phyloP scores from a whole-genome alignment of 2,797 vertebrate genomes.

The Falco biarmicus region DNA sequence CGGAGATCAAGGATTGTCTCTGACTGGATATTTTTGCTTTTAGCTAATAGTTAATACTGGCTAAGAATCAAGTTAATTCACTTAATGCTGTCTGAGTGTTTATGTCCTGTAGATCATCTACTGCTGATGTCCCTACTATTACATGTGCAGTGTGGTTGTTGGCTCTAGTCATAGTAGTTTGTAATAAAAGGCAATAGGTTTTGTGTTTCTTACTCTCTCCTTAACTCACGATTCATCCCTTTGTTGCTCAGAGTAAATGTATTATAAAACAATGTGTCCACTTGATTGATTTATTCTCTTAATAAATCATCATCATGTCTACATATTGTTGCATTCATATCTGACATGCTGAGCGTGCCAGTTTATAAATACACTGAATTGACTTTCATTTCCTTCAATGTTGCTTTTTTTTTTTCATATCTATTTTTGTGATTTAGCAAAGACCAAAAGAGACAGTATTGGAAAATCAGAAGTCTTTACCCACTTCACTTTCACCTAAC shows the following conservation, averaged over 20 bases:
- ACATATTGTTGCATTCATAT: neutral
- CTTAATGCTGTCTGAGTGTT: neutral
- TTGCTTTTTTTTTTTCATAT: neutral
- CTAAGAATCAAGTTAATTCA: neutral
- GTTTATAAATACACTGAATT: neutral
- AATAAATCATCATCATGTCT: neutral
- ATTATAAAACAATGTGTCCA: neutral
- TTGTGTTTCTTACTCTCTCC: neutral
- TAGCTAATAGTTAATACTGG: neutral
- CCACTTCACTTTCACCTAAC: no score
- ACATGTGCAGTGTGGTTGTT: neutral
- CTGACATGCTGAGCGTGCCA: neutral
- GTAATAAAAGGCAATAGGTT: neutral
- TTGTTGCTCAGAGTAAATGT: neutral
- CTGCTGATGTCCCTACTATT: neutral
- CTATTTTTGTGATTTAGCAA: neutral
- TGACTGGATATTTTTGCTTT: neutral
- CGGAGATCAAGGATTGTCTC: neutral
- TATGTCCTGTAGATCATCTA: neutral
- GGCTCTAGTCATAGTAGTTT: neutral
- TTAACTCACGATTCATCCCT: neutral
- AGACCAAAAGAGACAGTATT: rapidly evolving
- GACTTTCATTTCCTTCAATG: neutral
- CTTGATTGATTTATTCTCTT: neutral
- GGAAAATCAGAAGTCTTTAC: neutral